phyloP scores from a whole-genome alignment of 2,888 invertebrate species.

The Oligia strigilis region DNA sequence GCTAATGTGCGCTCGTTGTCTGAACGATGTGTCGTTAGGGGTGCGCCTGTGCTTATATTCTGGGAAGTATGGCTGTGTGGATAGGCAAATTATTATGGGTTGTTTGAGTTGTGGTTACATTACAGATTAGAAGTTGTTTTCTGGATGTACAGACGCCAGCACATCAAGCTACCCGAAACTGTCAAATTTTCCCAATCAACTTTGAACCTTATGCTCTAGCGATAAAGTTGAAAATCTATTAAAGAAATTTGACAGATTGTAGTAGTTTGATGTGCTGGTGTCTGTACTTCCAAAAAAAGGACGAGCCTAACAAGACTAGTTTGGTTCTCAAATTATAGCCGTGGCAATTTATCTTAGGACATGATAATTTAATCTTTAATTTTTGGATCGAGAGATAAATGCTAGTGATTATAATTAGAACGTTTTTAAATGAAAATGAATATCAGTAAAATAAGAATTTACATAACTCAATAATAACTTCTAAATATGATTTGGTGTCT shows the following conservation, averaged over 20 bases:
- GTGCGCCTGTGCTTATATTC: constrained; percentile 20
- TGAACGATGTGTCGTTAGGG: constrained; percentile 48
- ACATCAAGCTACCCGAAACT: no score
- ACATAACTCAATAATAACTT: not conserved
- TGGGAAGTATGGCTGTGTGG: not conserved
- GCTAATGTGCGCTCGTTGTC: constrained; percentile 56
- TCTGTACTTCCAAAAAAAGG: not conserved
- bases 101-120: not conserved
- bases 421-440: not conserved
- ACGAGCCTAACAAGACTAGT: not conserved
- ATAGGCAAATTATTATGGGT: constrained; percentile 8
- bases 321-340: not conserved
- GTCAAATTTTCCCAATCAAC: no score
- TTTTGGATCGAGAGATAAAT: not conserved
- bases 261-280: no score
- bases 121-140: not conserved
- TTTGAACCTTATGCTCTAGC: no score
- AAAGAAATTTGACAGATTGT: no score
- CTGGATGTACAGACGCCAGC: no score
- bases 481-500: not conserved
- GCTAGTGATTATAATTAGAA: not conserved
- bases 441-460: not conserved
- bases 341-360: not conserved
- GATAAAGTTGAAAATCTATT: no score
- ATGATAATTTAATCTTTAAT: not conserved